Evolutionary conservation across 2,888 invertebrate species (phyloP).

Genomic region (Omphaloscelis lunosa): DNA sequence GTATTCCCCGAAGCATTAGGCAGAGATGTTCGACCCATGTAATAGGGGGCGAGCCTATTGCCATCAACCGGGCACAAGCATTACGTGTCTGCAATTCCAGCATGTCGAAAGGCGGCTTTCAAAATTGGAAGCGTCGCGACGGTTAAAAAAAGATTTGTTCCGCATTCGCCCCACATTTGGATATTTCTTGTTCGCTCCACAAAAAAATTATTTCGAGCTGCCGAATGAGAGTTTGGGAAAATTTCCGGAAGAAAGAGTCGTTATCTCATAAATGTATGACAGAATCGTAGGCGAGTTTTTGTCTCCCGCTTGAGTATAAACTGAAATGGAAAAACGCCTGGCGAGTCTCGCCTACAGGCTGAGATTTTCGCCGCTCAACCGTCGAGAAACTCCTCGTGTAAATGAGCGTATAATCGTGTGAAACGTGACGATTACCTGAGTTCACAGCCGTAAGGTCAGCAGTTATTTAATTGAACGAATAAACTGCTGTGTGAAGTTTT

Average conservation of each 20-base stretch:
- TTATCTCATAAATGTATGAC: not conserved
- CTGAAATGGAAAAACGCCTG: too few species aligned
- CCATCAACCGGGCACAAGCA: not conserved
- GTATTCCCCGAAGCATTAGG: not conserved
- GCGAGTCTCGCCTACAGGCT: not conserved
- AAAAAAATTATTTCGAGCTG: not conserved
- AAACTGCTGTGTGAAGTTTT: not conserved
- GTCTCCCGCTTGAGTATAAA: not conserved
- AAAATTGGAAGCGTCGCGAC: not conserved
- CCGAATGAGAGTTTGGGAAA: not conserved
- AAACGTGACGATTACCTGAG: constrained; percentile 20
- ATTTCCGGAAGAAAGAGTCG: not conserved
- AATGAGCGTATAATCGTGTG: not conserved
- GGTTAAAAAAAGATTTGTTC: not conserved
- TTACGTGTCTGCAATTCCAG: not conserved
- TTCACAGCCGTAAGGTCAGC: constrained; percentile 8
- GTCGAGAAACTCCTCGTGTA: not conserved
- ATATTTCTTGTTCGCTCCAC: not conserved
- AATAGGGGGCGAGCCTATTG: not conserved
- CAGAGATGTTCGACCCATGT: too few species aligned
- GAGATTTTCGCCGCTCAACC: not conserved
- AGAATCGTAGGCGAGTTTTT: too few species aligned
- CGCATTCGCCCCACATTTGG: not conserved
- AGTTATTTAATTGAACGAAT: not conserved
- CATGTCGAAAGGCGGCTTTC: not conserved